Evolutionary conservation across 2,113 vertebrate species (phyloP).

Genomic region (Atherinomorus stipes): DNA sequence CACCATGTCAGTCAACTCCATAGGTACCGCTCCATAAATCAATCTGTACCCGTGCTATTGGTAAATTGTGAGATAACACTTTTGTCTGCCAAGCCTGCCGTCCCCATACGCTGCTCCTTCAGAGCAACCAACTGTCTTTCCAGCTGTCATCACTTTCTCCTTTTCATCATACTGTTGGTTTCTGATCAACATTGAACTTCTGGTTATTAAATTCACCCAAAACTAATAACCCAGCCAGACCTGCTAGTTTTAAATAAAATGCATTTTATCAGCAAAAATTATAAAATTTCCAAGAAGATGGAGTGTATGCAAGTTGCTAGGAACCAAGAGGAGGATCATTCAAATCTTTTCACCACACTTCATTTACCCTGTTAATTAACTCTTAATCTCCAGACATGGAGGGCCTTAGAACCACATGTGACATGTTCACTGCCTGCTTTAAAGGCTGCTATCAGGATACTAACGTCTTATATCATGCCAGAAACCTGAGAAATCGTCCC

Average conservation of each 20-base stretch:
- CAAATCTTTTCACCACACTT: slow-evolving; percentile 47
- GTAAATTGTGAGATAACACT: background rate
- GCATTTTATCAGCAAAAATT: background rate
- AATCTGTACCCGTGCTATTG: slow-evolving; percentile 1
- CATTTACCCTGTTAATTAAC: slow-evolving; percentile 60
- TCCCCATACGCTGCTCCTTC: slow-evolving; percentile 17
- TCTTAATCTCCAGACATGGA: slow-evolving; percentile 43
- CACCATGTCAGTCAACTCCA: slow-evolving; percentile 21
- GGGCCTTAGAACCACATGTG: slow-evolving; percentile 8
- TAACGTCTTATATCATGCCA: background rate
- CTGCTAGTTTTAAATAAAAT: background rate
- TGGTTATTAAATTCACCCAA: background rate
- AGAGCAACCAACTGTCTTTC: slow-evolving; percentile 33
- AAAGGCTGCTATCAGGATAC: slow-evolving; percentile 17
- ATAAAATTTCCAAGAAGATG: slow-evolving; percentile 3
- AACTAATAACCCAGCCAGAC: background rate
- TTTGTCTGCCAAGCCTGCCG: slow-evolving; percentile 34
- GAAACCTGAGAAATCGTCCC: slow-evolving; percentile 15
- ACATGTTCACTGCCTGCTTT: slow-evolving; percentile 24
- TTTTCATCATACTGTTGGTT: slow-evolving; percentile 15
- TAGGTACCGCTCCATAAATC: slow-evolving; percentile 23
- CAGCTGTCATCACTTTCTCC: slow-evolving; percentile 46
- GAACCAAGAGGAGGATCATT: slow-evolving; percentile 32
- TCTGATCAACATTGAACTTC: slow-evolving; percentile 7
- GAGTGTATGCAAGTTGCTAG: slow-evolving; percentile 12